phyloP scores from a whole-genome alignment of 2,797 vertebrate genomes.

The Cyprinodon diabolis region DNA sequence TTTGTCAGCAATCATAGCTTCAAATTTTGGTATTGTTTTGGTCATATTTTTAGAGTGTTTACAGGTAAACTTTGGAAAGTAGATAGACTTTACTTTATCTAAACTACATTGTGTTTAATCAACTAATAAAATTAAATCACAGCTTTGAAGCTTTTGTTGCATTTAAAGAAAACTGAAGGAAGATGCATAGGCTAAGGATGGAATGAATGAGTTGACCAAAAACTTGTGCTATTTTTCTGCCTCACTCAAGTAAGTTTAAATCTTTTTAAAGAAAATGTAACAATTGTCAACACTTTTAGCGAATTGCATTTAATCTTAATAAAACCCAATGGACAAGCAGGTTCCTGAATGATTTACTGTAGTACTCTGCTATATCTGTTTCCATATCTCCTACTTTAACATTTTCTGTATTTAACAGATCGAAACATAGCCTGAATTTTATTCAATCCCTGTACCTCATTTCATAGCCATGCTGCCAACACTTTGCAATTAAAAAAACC shows the following conservation, averaged over 20 bases:
- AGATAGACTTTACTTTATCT: not conserved
- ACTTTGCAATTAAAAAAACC: not conserved
- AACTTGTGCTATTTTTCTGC: not conserved
- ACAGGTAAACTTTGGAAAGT: conserved; percentile 14
- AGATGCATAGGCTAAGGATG: not conserved
- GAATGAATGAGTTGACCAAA: not conserved
- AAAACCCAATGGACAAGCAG: not conserved
- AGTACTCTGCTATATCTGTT: conserved; percentile 5
- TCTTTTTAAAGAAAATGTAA: not conserved
- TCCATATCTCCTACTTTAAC: conserved; percentile 3
- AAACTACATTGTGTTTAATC: not conserved
- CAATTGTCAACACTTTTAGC: too few relatives aligned
- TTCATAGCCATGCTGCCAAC: not conserved
- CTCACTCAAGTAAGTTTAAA: not conserved
- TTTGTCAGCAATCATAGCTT: conserved; percentile 27
- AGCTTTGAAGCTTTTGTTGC: not conserved
- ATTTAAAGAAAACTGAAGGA: conserved; percentile 1
- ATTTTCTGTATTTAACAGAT: not conserved
- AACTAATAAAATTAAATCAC: too few relatives aligned
- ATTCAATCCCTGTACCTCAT: not conserved
- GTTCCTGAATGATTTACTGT: conserved; percentile 25
- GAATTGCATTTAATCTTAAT: too few relatives aligned
- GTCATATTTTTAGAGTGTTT: conserved; percentile 24
- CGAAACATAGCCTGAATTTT: not conserved
- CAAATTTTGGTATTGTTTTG: conserved; percentile 2